Conservation (phyloP, 2,113 vertebrate species). For the Nicator chloris region DNA sequence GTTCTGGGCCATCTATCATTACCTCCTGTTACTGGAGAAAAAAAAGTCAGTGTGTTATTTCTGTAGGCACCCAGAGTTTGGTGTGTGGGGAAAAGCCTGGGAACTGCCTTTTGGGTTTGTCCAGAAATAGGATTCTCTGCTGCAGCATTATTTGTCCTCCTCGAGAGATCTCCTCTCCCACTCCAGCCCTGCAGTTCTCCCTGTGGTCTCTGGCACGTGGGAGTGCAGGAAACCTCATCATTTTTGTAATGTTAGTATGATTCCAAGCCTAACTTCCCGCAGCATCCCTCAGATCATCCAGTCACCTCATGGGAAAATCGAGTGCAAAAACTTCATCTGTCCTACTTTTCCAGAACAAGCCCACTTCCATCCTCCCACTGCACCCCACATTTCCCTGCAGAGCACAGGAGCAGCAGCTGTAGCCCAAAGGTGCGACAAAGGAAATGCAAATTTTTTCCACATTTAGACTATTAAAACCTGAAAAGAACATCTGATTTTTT, state of each 20-base stretch:
- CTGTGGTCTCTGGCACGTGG: neutral
- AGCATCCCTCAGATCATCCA: neutral
- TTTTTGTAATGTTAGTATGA: neutral
- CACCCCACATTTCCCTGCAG: neutral
- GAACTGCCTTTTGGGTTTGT: neutral
- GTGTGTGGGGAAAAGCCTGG: neutral
- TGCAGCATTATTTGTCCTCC: neutral
- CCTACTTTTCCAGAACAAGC: conserved; percentile 14
- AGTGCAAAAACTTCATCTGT: neutral
- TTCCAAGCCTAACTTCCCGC: neutral
- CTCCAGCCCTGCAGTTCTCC: neutral
- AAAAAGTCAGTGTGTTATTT: neutral
- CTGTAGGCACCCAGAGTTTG: neutral
- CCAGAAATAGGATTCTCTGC: neutral
- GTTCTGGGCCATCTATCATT: neutral
- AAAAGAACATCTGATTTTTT: neutral
- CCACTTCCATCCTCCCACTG: neutral
- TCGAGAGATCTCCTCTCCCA: neutral
- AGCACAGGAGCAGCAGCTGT: neutral
- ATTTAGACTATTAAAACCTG: neutral
- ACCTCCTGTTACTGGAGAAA: neutral
- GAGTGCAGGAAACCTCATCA: neutral
- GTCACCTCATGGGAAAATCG: neutral
- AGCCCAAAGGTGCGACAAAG: conserved; percentile 8
- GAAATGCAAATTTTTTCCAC: neutral